Percentiles rank a stretch among this genome's conserved stretches.
Conservation (phyloP, 1,140 invertebrate species). For the Drosophila oshimai region DNA sequence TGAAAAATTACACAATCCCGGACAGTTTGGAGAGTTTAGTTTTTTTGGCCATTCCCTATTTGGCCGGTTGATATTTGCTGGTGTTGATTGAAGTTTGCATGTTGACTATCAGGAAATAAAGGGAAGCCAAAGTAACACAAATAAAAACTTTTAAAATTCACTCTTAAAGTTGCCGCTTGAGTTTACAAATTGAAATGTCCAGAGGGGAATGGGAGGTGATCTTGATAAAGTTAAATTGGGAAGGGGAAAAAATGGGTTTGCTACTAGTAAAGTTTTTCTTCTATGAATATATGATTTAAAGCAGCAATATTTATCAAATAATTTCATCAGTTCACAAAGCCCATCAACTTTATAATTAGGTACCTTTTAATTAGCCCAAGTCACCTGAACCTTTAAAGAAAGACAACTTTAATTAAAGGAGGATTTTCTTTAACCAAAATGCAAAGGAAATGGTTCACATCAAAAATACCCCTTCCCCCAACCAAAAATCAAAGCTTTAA, state of each 20-base stretch:
- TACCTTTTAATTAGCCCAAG: no score
- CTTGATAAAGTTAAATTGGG: background rate
- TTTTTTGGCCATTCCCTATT: constrained; percentile 38
- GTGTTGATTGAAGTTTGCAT: constrained; percentile 79
- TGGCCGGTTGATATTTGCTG: constrained; percentile 53
- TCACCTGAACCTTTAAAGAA: no score
- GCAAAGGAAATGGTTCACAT: background rate
- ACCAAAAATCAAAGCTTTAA: constrained; percentile 6
- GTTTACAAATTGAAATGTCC: constrained; percentile 5
- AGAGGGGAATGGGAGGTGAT: background rate
- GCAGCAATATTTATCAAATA: no score
- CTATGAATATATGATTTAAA: no score
- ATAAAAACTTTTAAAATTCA: constrained; percentile 3
- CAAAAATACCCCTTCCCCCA: background rate
- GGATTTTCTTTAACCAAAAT: background rate
- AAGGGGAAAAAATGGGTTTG: background rate
- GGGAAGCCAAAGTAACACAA: background rate
- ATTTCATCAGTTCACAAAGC: no score
- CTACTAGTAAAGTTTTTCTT: no score
- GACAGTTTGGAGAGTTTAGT: constrained; percentile 64
- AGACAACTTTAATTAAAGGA: no score
- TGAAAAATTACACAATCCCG: constrained; percentile 80
- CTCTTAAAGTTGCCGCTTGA: background rate
- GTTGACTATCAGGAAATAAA: constrained; percentile 33
- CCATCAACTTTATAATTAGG: no score